Evolutionary conservation across 2,113 vertebrate genomes (phyloP).

Genomic region (Heliornis fulica): DNA sequence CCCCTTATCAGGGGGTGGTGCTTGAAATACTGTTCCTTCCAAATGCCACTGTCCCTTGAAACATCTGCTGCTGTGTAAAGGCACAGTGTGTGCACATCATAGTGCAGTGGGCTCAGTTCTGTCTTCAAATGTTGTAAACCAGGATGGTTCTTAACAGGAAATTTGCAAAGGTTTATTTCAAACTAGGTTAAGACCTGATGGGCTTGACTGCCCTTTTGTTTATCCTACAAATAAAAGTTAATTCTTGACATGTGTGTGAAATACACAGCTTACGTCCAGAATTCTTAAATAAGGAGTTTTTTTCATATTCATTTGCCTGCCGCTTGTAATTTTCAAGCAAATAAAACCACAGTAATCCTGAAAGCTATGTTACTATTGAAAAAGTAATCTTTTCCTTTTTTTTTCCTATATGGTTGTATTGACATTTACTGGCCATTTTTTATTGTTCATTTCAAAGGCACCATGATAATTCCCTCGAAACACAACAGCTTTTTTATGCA

Average conservation of each 20-base stretch:
- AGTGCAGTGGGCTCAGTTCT: not conserved
- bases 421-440: not conserved
- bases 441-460: not conserved
- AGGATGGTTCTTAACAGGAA: not conserved
- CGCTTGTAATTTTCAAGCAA: not conserved
- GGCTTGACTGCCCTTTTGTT: not conserved
- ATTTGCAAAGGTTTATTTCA: not conserved
- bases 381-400: not conserved
- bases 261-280: not conserved
- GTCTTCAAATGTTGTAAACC: not conserved
- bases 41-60: not conserved
- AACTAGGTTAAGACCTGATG: not conserved
- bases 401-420: not conserved
- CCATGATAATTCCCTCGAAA: not conserved
- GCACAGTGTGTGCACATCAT: rapidly evolving
- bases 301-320: not conserved
- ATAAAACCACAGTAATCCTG: not conserved
- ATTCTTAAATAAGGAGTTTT: not conserved
- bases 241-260: not conserved
- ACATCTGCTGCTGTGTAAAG: not conserved
- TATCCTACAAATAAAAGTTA: not conserved
- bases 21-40: not conserved
- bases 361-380: not conserved
- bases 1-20: not conserved
- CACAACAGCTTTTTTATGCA: not conserved